phyloP scores from a whole-genome alignment of 2,113 vertebrate species.

The Chloropsis cyanopogon region DNA sequence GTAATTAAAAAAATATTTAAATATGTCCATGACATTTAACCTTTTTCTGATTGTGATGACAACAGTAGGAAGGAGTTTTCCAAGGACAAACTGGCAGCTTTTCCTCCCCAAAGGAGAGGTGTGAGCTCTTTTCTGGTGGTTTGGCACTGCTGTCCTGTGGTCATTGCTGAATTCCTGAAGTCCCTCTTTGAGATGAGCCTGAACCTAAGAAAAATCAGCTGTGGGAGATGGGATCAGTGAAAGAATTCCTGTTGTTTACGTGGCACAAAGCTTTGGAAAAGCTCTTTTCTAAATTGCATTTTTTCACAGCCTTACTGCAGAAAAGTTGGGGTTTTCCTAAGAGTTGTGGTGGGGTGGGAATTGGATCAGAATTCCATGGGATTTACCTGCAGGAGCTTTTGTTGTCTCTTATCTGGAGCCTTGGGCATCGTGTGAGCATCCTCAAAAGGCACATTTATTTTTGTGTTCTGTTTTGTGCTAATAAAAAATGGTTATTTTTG shows the following conservation, averaged over 20 bases:
- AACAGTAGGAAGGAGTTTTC: not conserved
- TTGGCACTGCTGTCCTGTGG: not conserved
- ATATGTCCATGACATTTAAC: not conserved
- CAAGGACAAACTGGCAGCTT: not conserved
- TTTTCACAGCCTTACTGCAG: not conserved
- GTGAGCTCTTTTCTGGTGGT: not conserved
- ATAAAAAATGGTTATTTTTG: not conserved
- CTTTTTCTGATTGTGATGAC: not conserved
- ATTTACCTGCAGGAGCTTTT: not conserved
- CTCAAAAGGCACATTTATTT: not conserved
- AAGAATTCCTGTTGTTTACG: not conserved
- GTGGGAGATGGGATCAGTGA: not conserved
- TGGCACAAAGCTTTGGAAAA: not conserved
- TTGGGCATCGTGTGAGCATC: not conserved
- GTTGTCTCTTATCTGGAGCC: not conserved
- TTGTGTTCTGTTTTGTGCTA: not conserved
- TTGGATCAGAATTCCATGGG: not conserved
- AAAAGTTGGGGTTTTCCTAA: not conserved
- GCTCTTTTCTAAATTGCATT: not conserved
- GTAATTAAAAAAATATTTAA: constrained; percentile 41
- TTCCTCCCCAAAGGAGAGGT: not conserved
- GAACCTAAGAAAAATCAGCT: not conserved
- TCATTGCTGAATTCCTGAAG: not conserved
- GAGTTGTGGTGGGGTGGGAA: not conserved
- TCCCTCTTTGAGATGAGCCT: not conserved